Conservation (phyloP, 2,113 vertebrate genomes). For the Indicator maculatus region DNA sequence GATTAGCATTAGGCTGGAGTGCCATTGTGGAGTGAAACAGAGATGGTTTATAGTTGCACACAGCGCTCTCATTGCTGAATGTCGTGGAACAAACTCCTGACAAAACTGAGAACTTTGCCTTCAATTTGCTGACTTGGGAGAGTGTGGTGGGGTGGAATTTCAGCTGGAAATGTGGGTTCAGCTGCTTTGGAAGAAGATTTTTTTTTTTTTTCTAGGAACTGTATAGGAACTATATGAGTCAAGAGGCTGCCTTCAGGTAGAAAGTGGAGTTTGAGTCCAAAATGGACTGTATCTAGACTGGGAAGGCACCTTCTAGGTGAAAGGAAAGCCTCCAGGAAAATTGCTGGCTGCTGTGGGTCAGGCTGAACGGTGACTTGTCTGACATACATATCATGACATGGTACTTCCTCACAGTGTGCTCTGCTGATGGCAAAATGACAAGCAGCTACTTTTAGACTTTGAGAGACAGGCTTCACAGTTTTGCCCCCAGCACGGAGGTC, state of each 20-base stretch:
- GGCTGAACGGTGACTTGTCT: rapidly evolving
- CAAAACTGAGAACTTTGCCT: not conserved
- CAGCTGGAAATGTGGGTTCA: not conserved
- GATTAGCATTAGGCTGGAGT: not conserved
- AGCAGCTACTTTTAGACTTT: not conserved
- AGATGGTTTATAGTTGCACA: not conserved
- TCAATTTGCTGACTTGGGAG: not conserved
- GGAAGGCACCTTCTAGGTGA: not conserved
- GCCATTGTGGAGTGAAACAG: not conserved
- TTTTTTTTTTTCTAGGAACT: not conserved
- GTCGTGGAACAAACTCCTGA: not conserved
- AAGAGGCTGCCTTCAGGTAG: not conserved
- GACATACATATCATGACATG: rapidly evolving
- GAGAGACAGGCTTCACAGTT: not conserved
- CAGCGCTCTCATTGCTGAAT: not conserved
- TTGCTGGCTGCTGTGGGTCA: rapidly evolving
- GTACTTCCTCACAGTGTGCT: not conserved
- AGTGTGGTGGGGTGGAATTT: not conserved
- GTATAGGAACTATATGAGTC: not conserved
- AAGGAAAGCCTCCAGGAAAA: not conserved
- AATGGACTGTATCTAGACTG: not conserved
- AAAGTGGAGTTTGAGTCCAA: not conserved
- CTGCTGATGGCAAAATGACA: not conserved
- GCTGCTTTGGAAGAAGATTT: not conserved
- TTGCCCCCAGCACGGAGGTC: not conserved